Base-by-base conservation (phyloP, 1,140 invertebrate species). In the Pogonomyrmex barbatus region DNA sequence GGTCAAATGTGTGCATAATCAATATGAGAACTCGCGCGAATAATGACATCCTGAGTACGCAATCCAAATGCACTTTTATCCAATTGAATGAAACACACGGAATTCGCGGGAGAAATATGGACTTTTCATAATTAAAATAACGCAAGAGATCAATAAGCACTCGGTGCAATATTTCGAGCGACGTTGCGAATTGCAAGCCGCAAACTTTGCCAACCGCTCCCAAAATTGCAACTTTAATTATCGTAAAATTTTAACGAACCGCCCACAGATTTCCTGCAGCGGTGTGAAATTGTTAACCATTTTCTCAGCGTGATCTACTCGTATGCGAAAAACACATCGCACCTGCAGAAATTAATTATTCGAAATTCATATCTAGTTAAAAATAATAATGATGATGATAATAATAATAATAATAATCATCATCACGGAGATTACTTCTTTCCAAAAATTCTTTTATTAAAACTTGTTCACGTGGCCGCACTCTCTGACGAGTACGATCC, bases 11-110 rank as follows among this genome's bases (percentile, higher is more conserved):
- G 24, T 24, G 24, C 24, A 24, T n/a, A 24, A 24, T n/a, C n/a
- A n/a, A 24, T 24, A 24, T 24, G 52, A 87, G 87, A 67, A 86
- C 79, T 65, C 45, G 65, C 30, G 62, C 42, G 52, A 82, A 47
- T 42, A n/a, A 58, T 39, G 67, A n/a, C 42, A 45, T 70, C 52
- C 17, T 14, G 24, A 10, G 14, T 81, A 70, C 42, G 50, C 14
- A 58, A 17, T n/a, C 12, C 36, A 79, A 77, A 54, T 81, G n/a
- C 39, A 56, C 30, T 33, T 42, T 56, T 52, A 56, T 45, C 17
- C 4, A n/a, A 4, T 79, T 24, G 12, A 4, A 17, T 6, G 14
- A 60, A 60, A 39, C 30, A 47, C 33, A 47, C 33, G n/a, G 33
- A 78, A 52, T 39, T 12, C 12, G 14, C n/a, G n/a, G 24, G 8